These are phyloP conservation scores for Ferrisia virgata DNA, from an alignment of 2,888 invertebrate genomes.

Conservation along the genomic window DNA sequence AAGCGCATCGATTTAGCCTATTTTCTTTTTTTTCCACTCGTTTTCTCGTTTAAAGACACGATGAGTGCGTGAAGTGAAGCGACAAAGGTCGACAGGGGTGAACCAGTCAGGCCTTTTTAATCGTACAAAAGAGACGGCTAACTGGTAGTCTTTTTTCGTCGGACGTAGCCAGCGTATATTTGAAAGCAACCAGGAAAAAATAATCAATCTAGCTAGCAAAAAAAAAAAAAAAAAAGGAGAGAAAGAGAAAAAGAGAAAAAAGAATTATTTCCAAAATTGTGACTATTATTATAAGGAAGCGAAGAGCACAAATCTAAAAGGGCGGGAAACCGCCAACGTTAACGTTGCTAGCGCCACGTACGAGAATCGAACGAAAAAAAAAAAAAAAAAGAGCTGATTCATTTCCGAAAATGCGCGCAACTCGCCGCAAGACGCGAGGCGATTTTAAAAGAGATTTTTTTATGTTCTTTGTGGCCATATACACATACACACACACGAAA, in stretches of 20 bases:
- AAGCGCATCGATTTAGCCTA: neutral
- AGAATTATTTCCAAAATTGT: slow-evolving; percentile 20
- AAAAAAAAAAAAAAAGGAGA: neutral
- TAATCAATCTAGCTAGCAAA: neutral
- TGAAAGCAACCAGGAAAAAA: slow-evolving; percentile 19
- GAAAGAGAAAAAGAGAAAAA: neutral
- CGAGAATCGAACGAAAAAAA: neutral
- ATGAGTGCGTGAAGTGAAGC: no score
- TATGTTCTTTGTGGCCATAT: neutral
- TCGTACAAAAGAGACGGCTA: neutral
- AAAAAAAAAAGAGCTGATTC: slow-evolving; percentile 12
- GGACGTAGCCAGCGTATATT: neutral
- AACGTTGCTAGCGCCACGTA: no score
- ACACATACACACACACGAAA: neutral
- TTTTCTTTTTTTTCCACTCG: neutral
- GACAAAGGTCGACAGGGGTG: neutral
- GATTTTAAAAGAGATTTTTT: slow-evolving; percentile 8
- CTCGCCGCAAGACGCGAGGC: no score
- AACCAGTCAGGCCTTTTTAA: neutral
- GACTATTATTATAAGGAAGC: slow-evolving; percentile 21
- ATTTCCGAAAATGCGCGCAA: slow-evolving; percentile 4
- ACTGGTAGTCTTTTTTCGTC: neutral
- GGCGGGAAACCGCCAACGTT: neutral
- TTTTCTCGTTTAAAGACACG: neutral
- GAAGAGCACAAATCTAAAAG: neutral